These are phyloP conservation scores for Pseudopipra pipra DNA, from an alignment of 2,113 vertebrate species.

Conservation along the genomic window DNA sequence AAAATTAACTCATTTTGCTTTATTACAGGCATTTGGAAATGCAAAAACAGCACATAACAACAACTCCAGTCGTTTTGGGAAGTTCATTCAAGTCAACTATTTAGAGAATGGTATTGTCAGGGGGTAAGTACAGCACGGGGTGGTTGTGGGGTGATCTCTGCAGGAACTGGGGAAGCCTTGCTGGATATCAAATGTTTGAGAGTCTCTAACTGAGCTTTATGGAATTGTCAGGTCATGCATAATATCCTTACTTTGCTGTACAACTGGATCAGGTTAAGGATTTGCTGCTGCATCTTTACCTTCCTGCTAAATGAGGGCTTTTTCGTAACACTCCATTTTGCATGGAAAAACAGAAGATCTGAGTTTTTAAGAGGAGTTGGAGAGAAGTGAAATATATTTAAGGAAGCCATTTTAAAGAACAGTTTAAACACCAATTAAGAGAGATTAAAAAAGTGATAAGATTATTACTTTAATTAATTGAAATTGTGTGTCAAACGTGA, in stretches of 20 bases:
- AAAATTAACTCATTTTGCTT: conserved; percentile 1
- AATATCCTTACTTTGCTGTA: neutral
- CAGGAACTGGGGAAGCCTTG: neutral
- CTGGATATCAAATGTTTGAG: neutral
- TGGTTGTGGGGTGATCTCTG: neutral
- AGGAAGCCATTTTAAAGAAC: neutral
- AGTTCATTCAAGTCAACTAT: conserved; percentile 97
- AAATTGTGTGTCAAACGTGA: neutral
- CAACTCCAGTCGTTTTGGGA: conserved; percentile 97
- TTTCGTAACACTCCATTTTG: neutral
- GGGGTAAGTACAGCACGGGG: conserved; percentile 78
- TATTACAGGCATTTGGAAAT: conserved; percentile 88
- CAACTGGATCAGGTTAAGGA: neutral
- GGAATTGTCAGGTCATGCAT: neutral
- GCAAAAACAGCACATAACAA: conserved; percentile 92
- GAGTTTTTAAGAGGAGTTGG: neutral
- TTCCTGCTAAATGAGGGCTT: neutral
- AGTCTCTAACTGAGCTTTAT: neutral
- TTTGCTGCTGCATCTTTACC: neutral
- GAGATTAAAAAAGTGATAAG: neutral
- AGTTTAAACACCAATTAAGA: neutral
- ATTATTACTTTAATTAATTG: neutral
- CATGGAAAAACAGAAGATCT: neutral
- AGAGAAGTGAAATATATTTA: conserved; percentile 10
- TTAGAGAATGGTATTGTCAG: conserved; percentile 91